A percentile compares a stretch with the other conserved stretches of the same genome.
Conservation (phyloP, 2,888 invertebrate genomes). For the Synergus gifuensis region DNA sequence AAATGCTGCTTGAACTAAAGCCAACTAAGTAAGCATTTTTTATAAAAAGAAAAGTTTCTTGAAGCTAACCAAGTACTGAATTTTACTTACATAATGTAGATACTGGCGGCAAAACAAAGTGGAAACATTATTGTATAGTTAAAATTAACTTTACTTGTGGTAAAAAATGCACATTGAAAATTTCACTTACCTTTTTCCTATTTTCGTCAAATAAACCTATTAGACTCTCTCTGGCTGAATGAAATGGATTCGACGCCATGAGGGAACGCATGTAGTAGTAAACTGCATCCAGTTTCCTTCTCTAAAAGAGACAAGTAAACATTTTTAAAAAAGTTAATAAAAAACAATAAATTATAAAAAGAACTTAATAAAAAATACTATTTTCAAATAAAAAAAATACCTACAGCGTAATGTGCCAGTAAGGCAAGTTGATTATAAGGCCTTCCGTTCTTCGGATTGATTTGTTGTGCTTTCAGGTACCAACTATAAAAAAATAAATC, state of each 20-base stretch:
- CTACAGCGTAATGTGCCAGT: conserved; percentile 89
- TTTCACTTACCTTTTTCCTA: conserved; percentile 86
- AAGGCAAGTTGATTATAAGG: conserved; percentile 97
- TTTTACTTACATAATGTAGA: conserved; percentile 81
- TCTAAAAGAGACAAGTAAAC: conserved; percentile 80
- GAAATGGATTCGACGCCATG: conserved; percentile 95
- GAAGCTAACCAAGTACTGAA: conserved; percentile 70
- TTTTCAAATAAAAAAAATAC: conserved; percentile 67
- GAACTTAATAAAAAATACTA: neutral
- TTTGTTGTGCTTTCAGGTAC: conserved; percentile 95
- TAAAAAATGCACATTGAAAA: neutral
- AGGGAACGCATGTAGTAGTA: conserved; percentile 97
- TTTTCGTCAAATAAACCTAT: conserved; percentile 94
- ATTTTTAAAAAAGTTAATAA: neutral
- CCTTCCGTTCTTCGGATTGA: conserved; percentile 96
- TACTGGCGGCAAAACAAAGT: conserved; percentile 79
- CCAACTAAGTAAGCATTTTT: conserved; percentile 64
- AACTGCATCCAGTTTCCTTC: conserved; percentile 95
- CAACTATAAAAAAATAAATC: conserved; percentile 79
- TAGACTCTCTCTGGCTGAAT: conserved; percentile 94
- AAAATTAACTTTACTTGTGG: conserved; percentile 46
- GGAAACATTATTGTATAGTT: conserved; percentile 70
- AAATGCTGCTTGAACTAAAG: conserved; percentile 56
- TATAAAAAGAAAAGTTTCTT: conserved; percentile 38
- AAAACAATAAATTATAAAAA: neutral